phyloP scores from a whole-genome alignment of 2,797 vertebrate genomes.

The Meriones psammophilus region DNA sequence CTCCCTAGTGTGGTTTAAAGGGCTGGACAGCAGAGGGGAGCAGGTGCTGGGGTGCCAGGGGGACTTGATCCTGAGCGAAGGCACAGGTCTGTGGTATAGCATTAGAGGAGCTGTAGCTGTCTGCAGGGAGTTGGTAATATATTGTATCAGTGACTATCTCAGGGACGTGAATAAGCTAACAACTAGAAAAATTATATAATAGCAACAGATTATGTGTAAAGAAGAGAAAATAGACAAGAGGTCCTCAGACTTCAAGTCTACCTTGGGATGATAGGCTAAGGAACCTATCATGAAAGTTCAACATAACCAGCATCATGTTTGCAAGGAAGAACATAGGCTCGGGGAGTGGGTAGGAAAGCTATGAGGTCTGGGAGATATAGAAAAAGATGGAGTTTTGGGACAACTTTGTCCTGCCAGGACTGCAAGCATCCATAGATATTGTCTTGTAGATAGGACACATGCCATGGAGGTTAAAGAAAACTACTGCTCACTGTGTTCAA shows the following conservation, averaged over 20 bases:
- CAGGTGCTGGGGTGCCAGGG: not conserved
- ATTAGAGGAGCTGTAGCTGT: fast-evolving
- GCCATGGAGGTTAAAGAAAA: not conserved
- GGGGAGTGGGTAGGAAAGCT: fast-evolving
- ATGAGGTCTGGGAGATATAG: not conserved
- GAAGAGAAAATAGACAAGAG: not conserved
- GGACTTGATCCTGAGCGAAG: not conserved
- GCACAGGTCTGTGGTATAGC: fast-evolving
- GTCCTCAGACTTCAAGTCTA: not conserved
- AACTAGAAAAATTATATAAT: not conserved
- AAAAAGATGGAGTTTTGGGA: fast-evolving
- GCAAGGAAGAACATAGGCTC: fast-evolving
- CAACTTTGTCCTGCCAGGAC: fast-evolving
- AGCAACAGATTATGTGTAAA: not conserved
- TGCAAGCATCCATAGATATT: not conserved
- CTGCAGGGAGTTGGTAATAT: not conserved
- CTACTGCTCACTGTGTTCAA: not conserved
- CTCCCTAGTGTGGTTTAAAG: not conserved
- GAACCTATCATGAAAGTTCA: not conserved
- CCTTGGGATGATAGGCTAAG: not conserved
- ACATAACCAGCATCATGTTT: fast-evolving
- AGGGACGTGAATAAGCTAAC: not conserved
- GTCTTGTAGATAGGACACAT: fast-evolving
- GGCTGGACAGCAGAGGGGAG: not conserved
- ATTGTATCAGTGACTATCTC: not conserved